Evolutionary conservation across 1,140 invertebrate genomes (phyloP).

Genomic region (Solenopsis fugax): DNA sequence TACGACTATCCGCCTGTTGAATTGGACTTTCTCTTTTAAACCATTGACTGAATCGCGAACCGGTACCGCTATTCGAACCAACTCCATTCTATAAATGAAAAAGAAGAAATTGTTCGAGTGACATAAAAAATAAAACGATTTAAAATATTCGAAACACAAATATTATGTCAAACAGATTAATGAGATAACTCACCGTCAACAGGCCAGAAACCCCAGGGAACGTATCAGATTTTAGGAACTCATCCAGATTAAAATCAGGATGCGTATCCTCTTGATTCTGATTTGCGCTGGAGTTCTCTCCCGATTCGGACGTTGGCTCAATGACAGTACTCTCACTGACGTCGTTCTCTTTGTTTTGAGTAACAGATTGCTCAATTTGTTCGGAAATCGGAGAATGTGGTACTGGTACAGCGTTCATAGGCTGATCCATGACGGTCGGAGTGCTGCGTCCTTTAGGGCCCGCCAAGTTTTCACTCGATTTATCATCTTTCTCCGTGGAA

Average conservation of each 20-base stretch:
- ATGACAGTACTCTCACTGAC: constrained; percentile 69
- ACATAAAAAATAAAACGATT: not conserved
- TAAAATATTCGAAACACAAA: not conserved
- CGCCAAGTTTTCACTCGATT: constrained; percentile 74
- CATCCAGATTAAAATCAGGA: constrained; percentile 91
- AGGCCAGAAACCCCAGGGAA: constrained; percentile 89
- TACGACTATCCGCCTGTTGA: constrained; percentile 86
- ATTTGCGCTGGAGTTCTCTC: constrained; percentile 67
- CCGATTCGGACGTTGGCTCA: constrained; percentile 72
- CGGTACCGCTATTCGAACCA: constrained; percentile 86
- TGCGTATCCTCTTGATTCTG: constrained; percentile 77
- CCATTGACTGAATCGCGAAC: constrained; percentile 90
- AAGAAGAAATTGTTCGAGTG: constrained; percentile 35
- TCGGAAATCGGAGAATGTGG: constrained; percentile 84
- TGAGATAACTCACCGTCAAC: constrained; percentile 86
- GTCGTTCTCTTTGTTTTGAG: constrained; percentile 75
- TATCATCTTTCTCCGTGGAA: constrained; percentile 79
- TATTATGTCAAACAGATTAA: not conserved
- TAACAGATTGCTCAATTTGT: constrained; percentile 73
- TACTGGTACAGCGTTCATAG: constrained; percentile 74
- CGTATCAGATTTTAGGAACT: constrained; percentile 90
- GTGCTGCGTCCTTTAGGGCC: constrained; percentile 84
- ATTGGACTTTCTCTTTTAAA: constrained; percentile 89
- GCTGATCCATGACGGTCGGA: constrained; percentile 82
- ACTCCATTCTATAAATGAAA: constrained; percentile 87